Evolutionary conservation across 2,797 vertebrate genomes (phyloP).

Genomic region (Thunnus albacares): DNA sequence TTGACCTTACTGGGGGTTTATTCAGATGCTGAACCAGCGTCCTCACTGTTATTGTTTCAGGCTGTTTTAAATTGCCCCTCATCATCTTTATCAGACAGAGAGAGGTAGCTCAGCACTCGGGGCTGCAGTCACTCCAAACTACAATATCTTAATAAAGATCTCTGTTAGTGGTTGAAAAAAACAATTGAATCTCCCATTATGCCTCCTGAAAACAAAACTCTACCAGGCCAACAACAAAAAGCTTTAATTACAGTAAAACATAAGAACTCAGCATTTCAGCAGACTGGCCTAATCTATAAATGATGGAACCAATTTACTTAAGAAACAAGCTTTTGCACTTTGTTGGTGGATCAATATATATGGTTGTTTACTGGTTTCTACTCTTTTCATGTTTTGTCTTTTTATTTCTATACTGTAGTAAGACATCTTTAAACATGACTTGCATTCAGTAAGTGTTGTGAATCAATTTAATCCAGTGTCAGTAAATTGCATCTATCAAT

Average conservation of each 20-base stretch:
- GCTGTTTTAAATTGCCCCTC: constrained; percentile 46
- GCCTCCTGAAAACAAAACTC: constrained; percentile 22
- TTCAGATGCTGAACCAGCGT: constrained; percentile 6
- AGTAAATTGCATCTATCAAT: no score
- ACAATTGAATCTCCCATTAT: constrained; percentile 37
- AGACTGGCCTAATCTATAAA: neutral
- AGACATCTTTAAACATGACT: no score
- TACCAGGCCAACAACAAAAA: neutral
- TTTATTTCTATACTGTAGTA: no score
- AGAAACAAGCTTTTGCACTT: neutral
- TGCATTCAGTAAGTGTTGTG: no score
- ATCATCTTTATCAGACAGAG: constrained; percentile 35
- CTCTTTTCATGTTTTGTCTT: neutral
- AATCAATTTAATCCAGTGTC: no score
- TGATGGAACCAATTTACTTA: neutral
- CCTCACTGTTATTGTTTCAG: constrained; percentile 19
- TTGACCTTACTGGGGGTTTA: neutral
- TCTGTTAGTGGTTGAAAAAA: constrained; percentile 54
- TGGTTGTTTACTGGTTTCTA: neutral
- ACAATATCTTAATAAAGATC: constrained; percentile 71
- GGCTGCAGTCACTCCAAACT: constrained; percentile 42
- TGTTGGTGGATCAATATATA: neutral
- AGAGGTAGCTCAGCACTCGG: constrained; percentile 34
- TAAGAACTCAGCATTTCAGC: neutral
- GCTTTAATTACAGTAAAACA: neutral